Evolutionary conservation across 2,888 invertebrate genomes (phyloP), one percentile per base, ranked within the genome.

Genomic region (Tromatobia lineatoria): DNA sequence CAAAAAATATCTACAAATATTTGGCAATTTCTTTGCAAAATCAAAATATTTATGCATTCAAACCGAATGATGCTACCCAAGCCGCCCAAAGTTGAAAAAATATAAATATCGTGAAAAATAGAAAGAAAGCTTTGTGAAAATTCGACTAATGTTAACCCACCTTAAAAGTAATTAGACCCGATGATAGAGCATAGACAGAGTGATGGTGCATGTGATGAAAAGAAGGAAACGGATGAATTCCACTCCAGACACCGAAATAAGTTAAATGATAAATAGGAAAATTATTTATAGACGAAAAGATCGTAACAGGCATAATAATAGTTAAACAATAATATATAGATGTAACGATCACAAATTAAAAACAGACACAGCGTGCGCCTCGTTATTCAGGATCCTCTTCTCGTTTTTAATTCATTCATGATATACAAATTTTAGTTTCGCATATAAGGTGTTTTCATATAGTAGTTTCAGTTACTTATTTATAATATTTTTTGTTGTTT

Each of bases 401-500:
- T 88, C 89, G 59, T 61, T 89, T 92, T 92, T 93, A 93, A 93
- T 93, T 92, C 89, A 89, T 92, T 90, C 92, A 90, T 91, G 92
- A 93, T 93, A 93, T 93, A 93, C 92, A 92, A 93, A 93, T 93
- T 91, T 90, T 89, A 90, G 89, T 90, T 89, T 90, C 89, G 91
- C 89, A 91, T 92, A 92, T 91, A 92, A 91, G 91, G 88, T 61
- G 29, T 61, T 38, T 90, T 89, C 91, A 90, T 91, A 92, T 91
- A 92, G 89, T 91, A 91, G 89, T 91, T 90, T 91, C 88, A 90
- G 89, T 92, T 90, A 89, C 91, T 91, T 91, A 91, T 86, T 85
- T 87, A 87, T 90, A 90, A 29, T 89, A 90, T 66, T 77, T 79
- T 91, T 77, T 57, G 52, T 25, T 73, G 67, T 73, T 67, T 66